These are phyloP conservation scores for Ophioninae sp. DNA, from an alignment of 2,888 invertebrate genomes.

Conservation along the genomic window DNA sequence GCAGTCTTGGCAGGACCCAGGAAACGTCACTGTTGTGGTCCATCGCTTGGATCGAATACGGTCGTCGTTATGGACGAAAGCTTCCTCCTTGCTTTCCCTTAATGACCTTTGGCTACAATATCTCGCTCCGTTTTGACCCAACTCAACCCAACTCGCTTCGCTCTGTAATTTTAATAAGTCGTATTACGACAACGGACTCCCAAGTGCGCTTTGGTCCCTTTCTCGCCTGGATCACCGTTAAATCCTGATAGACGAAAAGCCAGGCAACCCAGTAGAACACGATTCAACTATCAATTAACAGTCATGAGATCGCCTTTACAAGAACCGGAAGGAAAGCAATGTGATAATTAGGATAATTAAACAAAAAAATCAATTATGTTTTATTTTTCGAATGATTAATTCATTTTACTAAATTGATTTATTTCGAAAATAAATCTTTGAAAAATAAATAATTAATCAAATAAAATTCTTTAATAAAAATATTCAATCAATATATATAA, in stretches of 20 bases:
- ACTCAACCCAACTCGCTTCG: conserved; percentile 47
- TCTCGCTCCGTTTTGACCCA: conserved; percentile 38
- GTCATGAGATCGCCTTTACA: conserved; percentile 24
- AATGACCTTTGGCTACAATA: conserved; percentile 24
- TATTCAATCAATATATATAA: too few species aligned
- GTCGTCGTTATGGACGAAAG: conserved; percentile 66
- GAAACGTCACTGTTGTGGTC: conserved; percentile 77
- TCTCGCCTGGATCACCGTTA: conserved; percentile 17
- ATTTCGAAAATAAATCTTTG: too few species aligned
- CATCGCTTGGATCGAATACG: conserved; percentile 76
- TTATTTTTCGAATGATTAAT: too few species aligned
- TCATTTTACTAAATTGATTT: too few species aligned
- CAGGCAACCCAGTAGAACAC: conserved; percentile 27
- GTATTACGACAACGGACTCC: conserved; percentile 72
- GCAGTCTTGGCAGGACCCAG: conserved; percentile 64
- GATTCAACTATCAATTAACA: conserved; percentile 51
- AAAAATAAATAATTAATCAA: too few species aligned
- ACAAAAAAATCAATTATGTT: too few species aligned
- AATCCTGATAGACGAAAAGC: conserved; percentile 45
- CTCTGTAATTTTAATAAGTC: conserved; percentile 80
- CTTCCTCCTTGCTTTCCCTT: conserved; percentile 65
- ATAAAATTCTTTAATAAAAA: too few species aligned
- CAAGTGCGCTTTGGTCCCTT: conserved; percentile 64
- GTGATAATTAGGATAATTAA: too few species aligned
- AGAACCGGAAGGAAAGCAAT: not conserved